phyloP scores from a whole-genome alignment of 2,888 invertebrate species.

The Polymixis lichenea region DNA sequence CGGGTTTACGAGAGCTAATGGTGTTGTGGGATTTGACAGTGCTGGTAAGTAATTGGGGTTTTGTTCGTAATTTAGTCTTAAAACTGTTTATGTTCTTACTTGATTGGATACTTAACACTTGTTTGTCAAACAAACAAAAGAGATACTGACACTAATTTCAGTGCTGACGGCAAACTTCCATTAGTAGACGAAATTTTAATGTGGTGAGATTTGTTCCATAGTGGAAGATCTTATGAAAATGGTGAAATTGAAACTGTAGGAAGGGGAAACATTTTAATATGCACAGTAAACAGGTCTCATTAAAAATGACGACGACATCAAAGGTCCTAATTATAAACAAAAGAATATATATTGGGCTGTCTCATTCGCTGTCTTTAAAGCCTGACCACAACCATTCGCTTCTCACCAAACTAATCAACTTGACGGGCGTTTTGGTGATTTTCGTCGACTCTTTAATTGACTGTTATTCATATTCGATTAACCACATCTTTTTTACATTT shows the following conservation, averaged over 20 bases:
- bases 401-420: slow-evolving; percentile 48
- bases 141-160: neutral
- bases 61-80: neutral
- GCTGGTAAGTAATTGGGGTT: neutral
- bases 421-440: slow-evolving; percentile 44
- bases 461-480: slow-evolving; percentile 60
- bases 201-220: neutral
- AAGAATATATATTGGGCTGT: neutral
- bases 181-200: neutral
- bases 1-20: slow-evolving; percentile 20
- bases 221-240: neutral
- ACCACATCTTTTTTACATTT: slow-evolving; percentile 42
- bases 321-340: neutral
- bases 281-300: neutral
- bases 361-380: slow-evolving; percentile 35
- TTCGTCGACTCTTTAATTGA: slow-evolving; percentile 55
- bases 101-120: neutral
- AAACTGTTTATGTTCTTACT: neutral
- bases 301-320: neutral
- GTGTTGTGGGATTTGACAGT: neutral
- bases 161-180: neutral
- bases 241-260: neutral
- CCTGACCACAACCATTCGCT: slow-evolving; percentile 29
- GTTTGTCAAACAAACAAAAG: neutral
- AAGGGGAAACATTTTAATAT: neutral